These are phyloP conservation scores for Dendronephthya gigantea DNA, from an alignment of 64 coral and sea anemone genomes.

Conservation along the genomic window DNA sequence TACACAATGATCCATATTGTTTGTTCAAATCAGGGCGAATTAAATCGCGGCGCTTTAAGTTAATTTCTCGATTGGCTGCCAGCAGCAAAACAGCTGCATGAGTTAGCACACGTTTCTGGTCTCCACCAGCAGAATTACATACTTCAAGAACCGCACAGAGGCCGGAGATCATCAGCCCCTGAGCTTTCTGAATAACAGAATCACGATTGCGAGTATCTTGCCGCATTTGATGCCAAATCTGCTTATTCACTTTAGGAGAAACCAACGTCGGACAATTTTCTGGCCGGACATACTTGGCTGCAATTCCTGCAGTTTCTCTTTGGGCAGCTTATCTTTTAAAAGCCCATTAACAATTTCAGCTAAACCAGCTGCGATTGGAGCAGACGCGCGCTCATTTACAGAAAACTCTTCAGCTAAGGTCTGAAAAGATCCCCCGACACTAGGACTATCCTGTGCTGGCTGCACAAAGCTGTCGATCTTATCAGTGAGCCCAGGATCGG, in stretches of 20 bases:
- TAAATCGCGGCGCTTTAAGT: constrained; percentile 30
- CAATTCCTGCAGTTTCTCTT: constrained; percentile 12
- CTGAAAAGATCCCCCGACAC: background rate
- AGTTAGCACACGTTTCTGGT: constrained; percentile 17
- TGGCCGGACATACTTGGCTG: constrained; percentile 31
- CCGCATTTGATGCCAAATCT: constrained; percentile 32
- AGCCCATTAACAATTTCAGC: constrained; percentile 18
- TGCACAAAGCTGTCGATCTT: background rate
- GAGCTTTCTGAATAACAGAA: constrained; percentile 20
- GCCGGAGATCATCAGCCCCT: constrained; percentile 17
- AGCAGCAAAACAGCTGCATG: constrained; percentile 30
- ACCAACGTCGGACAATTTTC: constrained; percentile 33
- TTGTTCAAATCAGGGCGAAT: constrained; percentile 27
- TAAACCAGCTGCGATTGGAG: background rate
- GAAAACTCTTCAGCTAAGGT: background rate
- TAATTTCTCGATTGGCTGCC: constrained; percentile 12
- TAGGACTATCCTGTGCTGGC: background rate
- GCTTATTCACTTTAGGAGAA: constrained; percentile 29
- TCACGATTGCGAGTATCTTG: constrained; percentile 9
- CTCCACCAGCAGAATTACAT: constrained; percentile 34
- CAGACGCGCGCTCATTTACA: background rate
- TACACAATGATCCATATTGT: constrained; percentile 21
- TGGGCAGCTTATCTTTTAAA: constrained; percentile 15
- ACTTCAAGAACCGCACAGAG: constrained; percentile 34
- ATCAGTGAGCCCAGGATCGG: background rate